Evolutionary conservation across 2,113 vertebrate genomes (phyloP).

Genomic region (Colaptes auratus): DNA sequence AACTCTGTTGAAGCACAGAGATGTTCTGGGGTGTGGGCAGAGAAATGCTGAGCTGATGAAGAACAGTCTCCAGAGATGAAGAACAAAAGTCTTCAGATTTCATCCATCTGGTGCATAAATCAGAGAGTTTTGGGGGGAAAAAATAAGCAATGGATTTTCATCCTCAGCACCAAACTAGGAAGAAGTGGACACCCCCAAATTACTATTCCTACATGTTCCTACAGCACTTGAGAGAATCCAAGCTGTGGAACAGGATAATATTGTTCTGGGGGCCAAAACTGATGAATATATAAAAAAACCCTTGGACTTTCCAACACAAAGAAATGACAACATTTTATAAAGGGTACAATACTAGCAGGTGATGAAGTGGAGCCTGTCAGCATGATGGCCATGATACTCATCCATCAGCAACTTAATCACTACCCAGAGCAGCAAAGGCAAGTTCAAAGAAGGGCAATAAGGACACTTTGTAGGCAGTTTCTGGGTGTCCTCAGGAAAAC

Average conservation of each 20-base stretch:
- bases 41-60: background rate
- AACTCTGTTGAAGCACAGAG: background rate
- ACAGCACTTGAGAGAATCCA: background rate
- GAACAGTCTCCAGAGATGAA: background rate
- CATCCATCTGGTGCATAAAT: background rate
- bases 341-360: background rate
- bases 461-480: background rate
- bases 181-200: background rate
- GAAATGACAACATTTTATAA: background rate
- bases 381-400: rapidly evolving
- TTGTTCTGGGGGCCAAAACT: background rate
- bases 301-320: background rate
- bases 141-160: background rate
- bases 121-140: background rate
- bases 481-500: background rate
- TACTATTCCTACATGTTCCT: background rate
- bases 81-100: background rate
- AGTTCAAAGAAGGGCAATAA: background rate
- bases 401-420: background rate
- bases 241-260: background rate
- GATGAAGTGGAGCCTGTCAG: background rate
- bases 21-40: background rate
- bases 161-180: background rate
- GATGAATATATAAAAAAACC: background rate
- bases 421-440: background rate